Percentiles rank a stretch among this genome's conserved stretches.
These are phyloP conservation scores for Cheilosia impressa DNA, from an alignment of 2,888 invertebrate species.

Conservation along the genomic window DNA sequence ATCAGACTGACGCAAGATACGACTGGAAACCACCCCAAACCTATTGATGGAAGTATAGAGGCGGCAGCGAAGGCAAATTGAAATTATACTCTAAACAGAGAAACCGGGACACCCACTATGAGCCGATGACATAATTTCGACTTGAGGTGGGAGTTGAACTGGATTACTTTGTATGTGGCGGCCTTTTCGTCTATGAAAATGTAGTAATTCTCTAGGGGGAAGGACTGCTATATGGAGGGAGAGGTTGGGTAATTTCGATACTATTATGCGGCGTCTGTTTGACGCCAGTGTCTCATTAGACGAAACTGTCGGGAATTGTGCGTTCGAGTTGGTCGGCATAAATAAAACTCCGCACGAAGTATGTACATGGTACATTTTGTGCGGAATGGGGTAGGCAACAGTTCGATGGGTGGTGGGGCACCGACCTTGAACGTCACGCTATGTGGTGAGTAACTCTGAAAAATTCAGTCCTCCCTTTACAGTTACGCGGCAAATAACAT, in stretches of 20 bases:
- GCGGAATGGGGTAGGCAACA: slow-evolving; percentile 8
- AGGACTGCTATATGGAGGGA: background rate
- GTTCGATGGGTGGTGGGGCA: slow-evolving; percentile 2
- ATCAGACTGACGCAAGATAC: slow-evolving; percentile 26
- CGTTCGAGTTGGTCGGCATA: slow-evolving; percentile 29
- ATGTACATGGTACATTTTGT: background rate
- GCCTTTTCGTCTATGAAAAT: slow-evolving; percentile 30
- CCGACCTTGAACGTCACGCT: too few species aligned
- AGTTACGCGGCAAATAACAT: too few species aligned
- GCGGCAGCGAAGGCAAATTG: slow-evolving; percentile 3
- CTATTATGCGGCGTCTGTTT: slow-evolving; percentile 55
- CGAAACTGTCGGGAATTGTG: slow-evolving; percentile 41
- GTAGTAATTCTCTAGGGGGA: slow-evolving; percentile 38
- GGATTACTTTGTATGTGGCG: slow-evolving; percentile 9
- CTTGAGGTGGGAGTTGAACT: slow-evolving; percentile 2
- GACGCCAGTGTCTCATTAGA: slow-evolving; percentile 55
- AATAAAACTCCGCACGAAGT: slow-evolving; percentile 12
- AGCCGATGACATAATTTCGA: slow-evolving; percentile 52
- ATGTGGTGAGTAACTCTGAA: too few species aligned
- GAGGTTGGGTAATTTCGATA: slow-evolving; percentile 43
- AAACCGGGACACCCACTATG: slow-evolving; percentile 4
- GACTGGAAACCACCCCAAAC: background rate
- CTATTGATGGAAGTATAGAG: background rate
- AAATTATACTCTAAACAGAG: slow-evolving; percentile 20
- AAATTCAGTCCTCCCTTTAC: too few species aligned